Evolutionary conservation across 2,888 invertebrate genomes (phyloP), one percentile per base, ranked within the genome.

Genomic region (Cryptosula pallasiana): DNA sequence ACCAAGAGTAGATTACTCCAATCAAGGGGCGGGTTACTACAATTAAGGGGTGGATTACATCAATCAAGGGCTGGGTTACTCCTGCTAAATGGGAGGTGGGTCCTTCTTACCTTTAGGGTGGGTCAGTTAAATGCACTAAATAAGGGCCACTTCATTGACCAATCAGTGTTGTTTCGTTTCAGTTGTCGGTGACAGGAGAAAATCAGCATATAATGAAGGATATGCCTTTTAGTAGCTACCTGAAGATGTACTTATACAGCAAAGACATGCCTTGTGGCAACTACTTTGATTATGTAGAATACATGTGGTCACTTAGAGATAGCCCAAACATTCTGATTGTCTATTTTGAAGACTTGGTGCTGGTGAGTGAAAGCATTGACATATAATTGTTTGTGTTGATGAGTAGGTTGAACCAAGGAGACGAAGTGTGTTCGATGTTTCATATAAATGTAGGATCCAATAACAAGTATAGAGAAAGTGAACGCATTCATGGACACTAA

Each of bases 271-370:
- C 63, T 9, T n/a, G n/a, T n/a, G n/a, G n/a, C n/a, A n/a, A n/a
- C n/a, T n/a, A n/a, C n/a, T n/a, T n/a, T n/a, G n/a, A 63, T 32
- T 63, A 63, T n/a, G 32, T 32, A 29, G 63, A 63, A 32, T 63
- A 63, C 63, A 63, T 63, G 63, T 63, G 63, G 63, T 27, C 63
- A 32, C 63, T 63, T 16, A 63, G 34, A n/a, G 34, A 34, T n/a
- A 32, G 32, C 2, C 63, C 63, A 25, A 63, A 63, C n/a, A 3
- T 63, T 5, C 32, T 32, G 2, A n/a, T 63, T 29, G 32, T 63
- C 27, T 63, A 13, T 32, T 63, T 63, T 63, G 63, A 63, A 34
- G 63, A 63, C 32, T 32, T 63, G 34, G 27, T 25, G 16, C 3
- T 27, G 63, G 63, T 63, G 32, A 63, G 23, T 13, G 9, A 45